Conservation (phyloP, 2,888 invertebrate species). For the Formica aserva region DNA sequence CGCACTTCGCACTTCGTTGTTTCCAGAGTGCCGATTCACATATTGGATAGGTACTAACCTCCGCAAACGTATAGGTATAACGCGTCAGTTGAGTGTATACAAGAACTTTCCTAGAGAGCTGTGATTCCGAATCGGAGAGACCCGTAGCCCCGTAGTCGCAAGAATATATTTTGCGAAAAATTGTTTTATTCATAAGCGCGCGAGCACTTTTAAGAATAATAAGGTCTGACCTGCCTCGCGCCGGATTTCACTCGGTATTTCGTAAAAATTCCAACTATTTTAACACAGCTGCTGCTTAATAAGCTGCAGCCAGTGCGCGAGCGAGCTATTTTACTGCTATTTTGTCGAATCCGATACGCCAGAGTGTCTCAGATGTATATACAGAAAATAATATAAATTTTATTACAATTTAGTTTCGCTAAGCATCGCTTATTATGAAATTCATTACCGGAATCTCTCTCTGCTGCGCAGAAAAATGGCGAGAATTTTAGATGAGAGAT, state of each 20-base stretch:
- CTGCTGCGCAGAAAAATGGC: not conserved
- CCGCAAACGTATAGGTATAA: not conserved
- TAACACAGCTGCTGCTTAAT: slow-evolving; percentile 54
- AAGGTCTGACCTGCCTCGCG: not conserved
- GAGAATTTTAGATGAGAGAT: not conserved
- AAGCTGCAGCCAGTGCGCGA: slow-evolving; percentile 10
- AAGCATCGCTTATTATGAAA: not conserved
- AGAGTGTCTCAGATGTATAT: not conserved
- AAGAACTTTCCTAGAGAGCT: not conserved
- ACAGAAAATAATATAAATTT: not conserved
- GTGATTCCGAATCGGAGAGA: slow-evolving; percentile 42
- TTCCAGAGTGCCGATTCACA: slow-evolving; percentile 40
- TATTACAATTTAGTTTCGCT: not conserved
- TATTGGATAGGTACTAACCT: not conserved
- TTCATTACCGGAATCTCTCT: not conserved
- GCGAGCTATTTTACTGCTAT: not conserved
- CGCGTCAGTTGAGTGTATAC: slow-evolving; percentile 17
- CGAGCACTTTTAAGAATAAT: slow-evolving; percentile 44
- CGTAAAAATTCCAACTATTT: slow-evolving; percentile 46
- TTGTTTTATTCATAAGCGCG: slow-evolving; percentile 54
- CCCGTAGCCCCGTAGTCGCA: not conserved
- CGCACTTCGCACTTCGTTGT: slow-evolving; percentile 6
- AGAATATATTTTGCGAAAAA: slow-evolving; percentile 36
- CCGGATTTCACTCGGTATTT: slow-evolving; percentile 46
- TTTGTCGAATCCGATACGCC: slow-evolving; percentile 12